Base-by-base conservation (phyloP, 2,888 invertebrate genomes). In the Digitonthophagus gazella region DNA sequence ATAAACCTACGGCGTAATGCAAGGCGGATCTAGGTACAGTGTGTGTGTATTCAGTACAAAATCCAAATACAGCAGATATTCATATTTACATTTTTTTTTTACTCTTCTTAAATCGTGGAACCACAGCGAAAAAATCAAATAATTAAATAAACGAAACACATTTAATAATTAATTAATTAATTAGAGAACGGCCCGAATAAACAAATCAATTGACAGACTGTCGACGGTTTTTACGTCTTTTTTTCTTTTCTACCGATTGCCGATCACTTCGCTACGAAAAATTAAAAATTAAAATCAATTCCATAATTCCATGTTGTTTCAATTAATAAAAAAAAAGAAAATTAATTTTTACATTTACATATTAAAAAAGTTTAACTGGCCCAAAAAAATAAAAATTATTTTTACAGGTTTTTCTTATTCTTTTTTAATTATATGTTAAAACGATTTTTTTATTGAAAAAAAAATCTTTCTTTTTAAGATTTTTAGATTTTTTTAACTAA, bases 11-110 rank as follows among this genome's bases (percentile, higher is more conserved):
- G 75, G 75, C 75, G 72, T 74, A 73, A 77, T 76, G 76, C 77
- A 77, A 80, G 78, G 78, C 77, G 78, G 76, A 78, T 78, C 79
- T 79, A 79, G 76, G 75, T 78, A 79, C 77, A 77, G 75, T 75
- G 77, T 76, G 73, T 76, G 72, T 61, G 18, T 61, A 18, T 74
- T 77, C 78, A 76, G 78, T 77, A 78, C 74, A 75, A 78, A 78
- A 78, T 75, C 76, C 75, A 74, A 76, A 73, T 76, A 77, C 77
- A 79, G 77, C 77, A 44, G 76, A 75, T 80, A 79, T n/a, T n/a
- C n/a, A n/a, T n/a, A n/a, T 80, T 76, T 80, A 80, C 80, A 80
- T 66, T 58, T 71, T 44, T 44, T 22, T 3, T 22, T 44, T 44
- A 8, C 1, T 44, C 11, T 44, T 44, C 11, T 2, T 8, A 44